phyloP scores from a whole-genome alignment of 1,140 invertebrate species.

The Diabrotica virgifera region DNA sequence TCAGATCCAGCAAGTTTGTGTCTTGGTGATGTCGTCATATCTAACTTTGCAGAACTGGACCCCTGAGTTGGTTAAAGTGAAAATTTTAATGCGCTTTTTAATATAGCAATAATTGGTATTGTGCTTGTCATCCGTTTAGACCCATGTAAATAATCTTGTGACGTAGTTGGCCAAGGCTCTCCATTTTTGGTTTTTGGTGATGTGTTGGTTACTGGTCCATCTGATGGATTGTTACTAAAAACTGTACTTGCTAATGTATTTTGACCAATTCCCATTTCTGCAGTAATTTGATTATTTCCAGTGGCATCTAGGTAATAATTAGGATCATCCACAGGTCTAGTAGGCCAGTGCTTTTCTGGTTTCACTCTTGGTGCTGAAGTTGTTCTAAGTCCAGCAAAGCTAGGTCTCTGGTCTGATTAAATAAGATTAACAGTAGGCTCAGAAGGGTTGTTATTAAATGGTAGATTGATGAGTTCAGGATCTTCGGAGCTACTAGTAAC shows the following conservation, averaged over 20 bases:
- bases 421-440: not conserved
- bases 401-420: not conserved
- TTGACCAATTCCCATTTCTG: not conserved
- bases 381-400: not conserved
- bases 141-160: not conserved
- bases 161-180: conserved; percentile 15
- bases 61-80: not conserved
- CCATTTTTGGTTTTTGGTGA: not conserved
- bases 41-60: conserved; percentile 11
- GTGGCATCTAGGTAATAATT: not conserved
- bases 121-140: not conserved
- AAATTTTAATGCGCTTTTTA: not conserved
- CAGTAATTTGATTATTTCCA: not conserved
- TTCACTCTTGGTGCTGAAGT: not conserved
- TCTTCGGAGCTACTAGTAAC: not conserved
- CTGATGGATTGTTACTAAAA: too few relatives aligned
- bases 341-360: conserved; percentile 20
- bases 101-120: not conserved
- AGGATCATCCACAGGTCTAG: conserved; percentile 5
- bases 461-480: not conserved
- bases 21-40: not conserved
- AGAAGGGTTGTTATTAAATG: not conserved
- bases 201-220: not conserved
- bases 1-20: conserved; percentile 3
- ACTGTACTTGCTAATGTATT: not conserved